Conservation (phyloP, 2,888 invertebrate species). For the Minunthozetes semirufus region DNA sequence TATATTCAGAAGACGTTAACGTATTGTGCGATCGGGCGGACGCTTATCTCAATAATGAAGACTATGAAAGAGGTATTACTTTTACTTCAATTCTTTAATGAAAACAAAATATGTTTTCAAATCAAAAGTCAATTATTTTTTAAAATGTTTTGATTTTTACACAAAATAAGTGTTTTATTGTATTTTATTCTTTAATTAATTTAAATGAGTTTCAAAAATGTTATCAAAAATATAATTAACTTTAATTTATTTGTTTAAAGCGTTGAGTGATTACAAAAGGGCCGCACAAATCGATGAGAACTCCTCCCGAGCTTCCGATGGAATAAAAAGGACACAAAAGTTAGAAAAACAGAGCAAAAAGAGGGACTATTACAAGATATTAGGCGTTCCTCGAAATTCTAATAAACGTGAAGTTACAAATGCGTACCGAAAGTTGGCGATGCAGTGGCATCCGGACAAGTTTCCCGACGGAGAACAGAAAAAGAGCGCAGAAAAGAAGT, state of each 20-base stretch:
- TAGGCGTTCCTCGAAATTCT: slow-evolving; percentile 72
- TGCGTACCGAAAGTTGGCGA: slow-evolving; percentile 92
- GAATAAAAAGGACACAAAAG: slow-evolving; percentile 76
- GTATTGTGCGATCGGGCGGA: slow-evolving; percentile 86
- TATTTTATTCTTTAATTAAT: no score
- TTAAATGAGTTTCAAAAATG: no score
- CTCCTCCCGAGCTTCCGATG: slow-evolving; percentile 75
- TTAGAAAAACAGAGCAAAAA: slow-evolving; percentile 85
- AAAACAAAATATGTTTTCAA: background rate
- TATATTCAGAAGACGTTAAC: slow-evolving; percentile 59
- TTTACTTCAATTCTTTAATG: no score
- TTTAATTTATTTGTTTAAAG: slow-evolving; percentile 51
- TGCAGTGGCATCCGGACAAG: slow-evolving; percentile 98
- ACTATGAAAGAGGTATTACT: slow-evolving; percentile 74
- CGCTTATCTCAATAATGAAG: slow-evolving; percentile 76
- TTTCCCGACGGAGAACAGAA: slow-evolving; percentile 68
- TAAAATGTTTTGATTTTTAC: background rate
- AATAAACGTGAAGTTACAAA: slow-evolving; percentile 86
- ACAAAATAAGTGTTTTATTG: no score
- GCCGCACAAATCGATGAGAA: slow-evolving; percentile 76
- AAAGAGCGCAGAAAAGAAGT: slow-evolving; percentile 90
- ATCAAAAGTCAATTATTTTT: background rate
- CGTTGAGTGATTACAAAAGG: slow-evolving; percentile 74
- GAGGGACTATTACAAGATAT: slow-evolving; percentile 94
- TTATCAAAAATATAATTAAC: background rate